Evolutionary conservation across 2,113 vertebrate species (phyloP).

Genomic region (Scartelaos histophorus): DNA sequence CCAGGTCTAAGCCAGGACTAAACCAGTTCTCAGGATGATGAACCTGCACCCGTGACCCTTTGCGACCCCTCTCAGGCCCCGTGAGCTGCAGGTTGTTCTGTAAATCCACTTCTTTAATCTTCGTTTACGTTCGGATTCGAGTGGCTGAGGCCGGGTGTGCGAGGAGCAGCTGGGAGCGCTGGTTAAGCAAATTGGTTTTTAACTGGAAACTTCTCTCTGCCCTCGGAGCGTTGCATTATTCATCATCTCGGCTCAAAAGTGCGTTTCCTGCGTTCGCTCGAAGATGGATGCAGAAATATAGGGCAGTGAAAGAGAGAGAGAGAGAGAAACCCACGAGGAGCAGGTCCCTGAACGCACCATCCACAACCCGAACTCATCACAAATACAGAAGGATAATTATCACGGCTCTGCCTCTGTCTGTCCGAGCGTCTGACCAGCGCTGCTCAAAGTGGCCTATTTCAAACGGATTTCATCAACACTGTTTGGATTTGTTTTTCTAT

Average conservation of each 20-base stretch:
- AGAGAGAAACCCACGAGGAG: slow-evolving; percentile 49
- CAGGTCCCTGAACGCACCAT: slow-evolving; percentile 51
- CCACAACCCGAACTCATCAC: slow-evolving; percentile 25
- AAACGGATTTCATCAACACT: slow-evolving; percentile 28
- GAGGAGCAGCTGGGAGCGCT: slow-evolving; percentile 77
- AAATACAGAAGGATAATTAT: slow-evolving; percentile 28
- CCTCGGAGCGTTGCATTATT: slow-evolving; percentile 79
- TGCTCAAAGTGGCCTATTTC: slow-evolving; percentile 54
- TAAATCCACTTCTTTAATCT: not conserved
- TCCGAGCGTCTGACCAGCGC: slow-evolving; percentile 50
- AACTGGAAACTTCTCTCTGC: slow-evolving; percentile 78
- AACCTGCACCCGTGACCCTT: not conserved
- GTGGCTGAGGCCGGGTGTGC: slow-evolving; percentile 54
- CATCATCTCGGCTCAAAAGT: slow-evolving; percentile 77
- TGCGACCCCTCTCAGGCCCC: not conserved
- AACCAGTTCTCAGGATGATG: not conserved
- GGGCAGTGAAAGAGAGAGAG: slow-evolving; percentile 66
- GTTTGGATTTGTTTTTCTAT: slow-evolving; percentile 30
- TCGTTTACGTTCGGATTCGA: slow-evolving; percentile 19
- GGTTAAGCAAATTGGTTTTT: slow-evolving; percentile 86
- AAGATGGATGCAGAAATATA: slow-evolving; percentile 67
- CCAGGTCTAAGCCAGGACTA: not conserved
- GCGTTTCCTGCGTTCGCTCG: slow-evolving; percentile 65
- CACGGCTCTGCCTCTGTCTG: slow-evolving; percentile 49
- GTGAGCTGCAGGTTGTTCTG: not conserved